Percentiles rank a stretch among this genome's conserved stretches.
Evolutionary conservation across 2,113 vertebrate genomes (phyloP).

Genomic region (Hypanus sabinus): DNA sequence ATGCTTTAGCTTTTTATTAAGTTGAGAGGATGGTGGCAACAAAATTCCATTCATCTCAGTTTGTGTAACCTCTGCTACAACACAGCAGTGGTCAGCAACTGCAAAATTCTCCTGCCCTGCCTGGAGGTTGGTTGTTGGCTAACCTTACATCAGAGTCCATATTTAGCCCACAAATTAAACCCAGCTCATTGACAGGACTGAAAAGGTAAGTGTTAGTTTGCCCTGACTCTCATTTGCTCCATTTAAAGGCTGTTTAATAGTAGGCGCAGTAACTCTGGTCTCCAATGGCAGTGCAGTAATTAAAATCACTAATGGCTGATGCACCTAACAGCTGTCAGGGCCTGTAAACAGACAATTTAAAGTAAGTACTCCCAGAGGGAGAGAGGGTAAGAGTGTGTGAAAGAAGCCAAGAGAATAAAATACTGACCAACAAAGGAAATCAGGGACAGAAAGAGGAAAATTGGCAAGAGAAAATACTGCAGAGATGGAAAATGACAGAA

Average conservation of each 20-base stretch:
- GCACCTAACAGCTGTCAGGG: slow-evolving; percentile 35
- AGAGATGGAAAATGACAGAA: not conserved
- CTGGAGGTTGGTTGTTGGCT: not conserved
- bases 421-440: not conserved
- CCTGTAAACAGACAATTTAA: slow-evolving; percentile 35
- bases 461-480: not conserved
- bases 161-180: slow-evolving; percentile 3
- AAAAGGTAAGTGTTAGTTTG: not conserved
- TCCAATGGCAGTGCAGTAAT: slow-evolving; percentile 35
- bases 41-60: not conserved
- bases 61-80: not conserved
- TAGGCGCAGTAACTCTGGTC: slow-evolving; percentile 12
- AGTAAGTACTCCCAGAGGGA: slow-evolving; percentile 28
- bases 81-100: not conserved
- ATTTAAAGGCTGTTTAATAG: slow-evolving; percentile 28
- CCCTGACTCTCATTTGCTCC: slow-evolving; percentile 22
- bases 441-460: not conserved
- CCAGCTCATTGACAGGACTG: not conserved
- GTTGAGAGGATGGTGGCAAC: not conserved
- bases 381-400: not conserved
- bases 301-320: slow-evolving; percentile 35
- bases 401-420: not conserved
- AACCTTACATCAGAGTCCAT: not conserved
- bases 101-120: not conserved
- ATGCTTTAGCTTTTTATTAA: not conserved